Evolutionary conservation across 2,797 vertebrate species (phyloP).

Genomic region (Lemur catta): DNA sequence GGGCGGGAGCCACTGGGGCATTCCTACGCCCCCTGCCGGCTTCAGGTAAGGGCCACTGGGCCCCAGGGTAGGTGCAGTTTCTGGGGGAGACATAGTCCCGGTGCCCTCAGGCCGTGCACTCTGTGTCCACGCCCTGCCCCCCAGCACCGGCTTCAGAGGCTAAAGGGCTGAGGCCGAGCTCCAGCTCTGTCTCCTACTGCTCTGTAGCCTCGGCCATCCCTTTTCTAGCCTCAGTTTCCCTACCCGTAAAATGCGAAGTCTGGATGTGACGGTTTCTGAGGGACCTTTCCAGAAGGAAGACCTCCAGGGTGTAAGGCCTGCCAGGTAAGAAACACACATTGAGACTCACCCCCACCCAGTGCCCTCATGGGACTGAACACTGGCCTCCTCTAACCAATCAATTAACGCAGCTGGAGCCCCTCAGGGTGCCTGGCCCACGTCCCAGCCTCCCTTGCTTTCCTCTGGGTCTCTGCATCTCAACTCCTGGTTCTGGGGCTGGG

Average conservation of each 20-base stretch:
- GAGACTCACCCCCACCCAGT: background rate
- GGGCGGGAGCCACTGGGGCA: background rate
- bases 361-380: background rate
- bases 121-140: background rate
- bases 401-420: background rate
- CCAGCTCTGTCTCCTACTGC: background rate
- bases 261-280: background rate
- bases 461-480: background rate
- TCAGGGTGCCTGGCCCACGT: no score
- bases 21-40: background rate
- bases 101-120: background rate
- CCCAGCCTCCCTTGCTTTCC: background rate
- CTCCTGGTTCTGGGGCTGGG: background rate
- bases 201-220: background rate
- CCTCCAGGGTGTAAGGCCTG: background rate
- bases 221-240: background rate
- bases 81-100: background rate
- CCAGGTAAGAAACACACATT: background rate
- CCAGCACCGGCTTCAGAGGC: background rate
- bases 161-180: background rate
- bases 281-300: background rate
- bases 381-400: background rate
- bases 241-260: background rate
- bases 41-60: background rate
- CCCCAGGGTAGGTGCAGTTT: background rate